Conservation (phyloP, 2,888 invertebrate species). For the Agrilus biguttatus region DNA sequence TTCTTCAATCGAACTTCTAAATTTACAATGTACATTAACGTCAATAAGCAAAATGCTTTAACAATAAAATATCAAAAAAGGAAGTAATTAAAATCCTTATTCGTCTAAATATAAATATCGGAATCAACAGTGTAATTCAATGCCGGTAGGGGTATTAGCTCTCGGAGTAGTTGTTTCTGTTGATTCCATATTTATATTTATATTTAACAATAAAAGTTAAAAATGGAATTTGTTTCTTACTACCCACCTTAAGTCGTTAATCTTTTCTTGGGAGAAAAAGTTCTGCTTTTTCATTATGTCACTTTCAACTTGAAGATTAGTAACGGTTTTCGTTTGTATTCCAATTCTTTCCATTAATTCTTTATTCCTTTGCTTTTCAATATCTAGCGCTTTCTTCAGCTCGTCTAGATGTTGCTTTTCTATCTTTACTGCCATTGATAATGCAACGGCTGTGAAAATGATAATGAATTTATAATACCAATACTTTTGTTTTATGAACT, state of each 20-base stretch:
- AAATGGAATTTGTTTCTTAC: too few species aligned
- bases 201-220: too few species aligned
- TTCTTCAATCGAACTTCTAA: conserved; percentile 11
- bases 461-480: neutral
- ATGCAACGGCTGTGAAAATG: conserved; percentile 10
- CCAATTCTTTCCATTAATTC: conserved; percentile 12
- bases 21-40: too few species aligned
- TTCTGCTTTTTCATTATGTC: conserved; percentile 14
- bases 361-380: conserved; percentile 14
- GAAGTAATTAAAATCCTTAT: too few species aligned
- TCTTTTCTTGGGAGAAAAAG: conserved; percentile 12
- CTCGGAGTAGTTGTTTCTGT: too few species aligned
- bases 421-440: conserved; percentile 13
- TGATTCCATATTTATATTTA: too few species aligned
- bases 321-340: conserved; percentile 12
- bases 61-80: too few species aligned
- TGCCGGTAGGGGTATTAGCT: too few species aligned
- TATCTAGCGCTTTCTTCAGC: conserved; percentile 11
- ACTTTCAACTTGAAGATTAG: conserved; percentile 15
- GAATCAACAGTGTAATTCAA: too few species aligned
- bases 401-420: conserved; percentile 14
- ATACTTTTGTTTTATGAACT: too few species aligned
- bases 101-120: too few species aligned
- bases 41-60: neutral
- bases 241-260: conserved; percentile 12